These are phyloP conservation scores for Drosophila austrosaltans DNA, from an alignment of 2,888 invertebrate species.

Conservation along the genomic window DNA sequence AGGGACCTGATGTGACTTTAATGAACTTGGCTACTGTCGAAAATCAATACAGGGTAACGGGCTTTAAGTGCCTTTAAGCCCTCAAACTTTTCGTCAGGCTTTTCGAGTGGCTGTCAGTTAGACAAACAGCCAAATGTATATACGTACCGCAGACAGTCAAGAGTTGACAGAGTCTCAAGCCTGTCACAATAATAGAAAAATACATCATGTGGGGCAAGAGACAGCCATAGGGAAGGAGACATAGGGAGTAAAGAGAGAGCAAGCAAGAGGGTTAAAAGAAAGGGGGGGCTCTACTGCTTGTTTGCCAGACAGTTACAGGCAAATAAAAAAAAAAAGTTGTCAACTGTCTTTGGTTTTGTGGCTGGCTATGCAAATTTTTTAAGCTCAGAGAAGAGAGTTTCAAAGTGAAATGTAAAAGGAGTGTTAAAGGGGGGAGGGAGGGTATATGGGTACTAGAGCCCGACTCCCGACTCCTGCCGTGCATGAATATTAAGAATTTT, in stretches of 20 bases:
- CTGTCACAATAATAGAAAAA: constrained; percentile 71
- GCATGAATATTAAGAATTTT: background rate
- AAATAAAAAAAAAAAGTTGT: constrained; percentile 59
- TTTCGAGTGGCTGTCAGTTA: constrained; percentile 17
- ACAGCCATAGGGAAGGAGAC: background rate
- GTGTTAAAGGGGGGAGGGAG: background rate
- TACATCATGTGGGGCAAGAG: constrained; percentile 38
- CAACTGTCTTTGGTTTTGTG: constrained; percentile 60
- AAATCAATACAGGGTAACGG: constrained; percentile 59
- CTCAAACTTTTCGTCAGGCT: constrained; percentile 32
- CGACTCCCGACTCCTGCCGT: background rate
- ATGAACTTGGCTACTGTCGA: constrained; percentile 64
- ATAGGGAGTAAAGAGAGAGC: background rate
- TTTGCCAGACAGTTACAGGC: constrained; percentile 33
- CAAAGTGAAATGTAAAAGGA: background rate
- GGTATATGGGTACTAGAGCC: background rate
- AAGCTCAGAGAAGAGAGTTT: background rate
- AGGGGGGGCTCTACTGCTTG: constrained; percentile 23
- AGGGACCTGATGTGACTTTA: constrained; percentile 70
- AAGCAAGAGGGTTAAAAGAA: background rate
- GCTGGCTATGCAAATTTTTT: constrained; percentile 60
- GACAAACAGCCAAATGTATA: constrained; percentile 12
- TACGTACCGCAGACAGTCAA: constrained; percentile 28
- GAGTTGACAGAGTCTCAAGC: constrained; percentile 32
- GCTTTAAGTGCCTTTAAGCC: constrained; percentile 55